phyloP scores from a whole-genome alignment of 1,140 invertebrate genomes.

The Dendrolimus punctatus region DNA sequence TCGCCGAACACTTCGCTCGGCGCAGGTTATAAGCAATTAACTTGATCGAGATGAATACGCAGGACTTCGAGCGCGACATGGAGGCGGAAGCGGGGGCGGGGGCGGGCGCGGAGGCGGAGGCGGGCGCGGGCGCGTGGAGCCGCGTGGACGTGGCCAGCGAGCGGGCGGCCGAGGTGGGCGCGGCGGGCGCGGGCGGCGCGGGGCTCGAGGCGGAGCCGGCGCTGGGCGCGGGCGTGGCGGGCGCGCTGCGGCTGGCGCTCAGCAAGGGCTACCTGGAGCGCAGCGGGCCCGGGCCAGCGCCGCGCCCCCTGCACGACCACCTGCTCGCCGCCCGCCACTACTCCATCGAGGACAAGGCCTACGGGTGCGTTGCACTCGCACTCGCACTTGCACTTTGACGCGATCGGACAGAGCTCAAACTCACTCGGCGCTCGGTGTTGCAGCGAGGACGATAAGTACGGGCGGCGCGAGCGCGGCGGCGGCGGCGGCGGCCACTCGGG shows the following conservation, averaged over 20 bases:
- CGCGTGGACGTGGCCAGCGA: conserved; percentile 49
- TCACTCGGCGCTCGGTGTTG: too few species aligned
- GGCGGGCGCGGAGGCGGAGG: conserved; percentile 15
- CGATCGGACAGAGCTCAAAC: too few species aligned
- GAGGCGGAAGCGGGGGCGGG: conserved; percentile 28
- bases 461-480: conserved; percentile 39
- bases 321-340: conserved; percentile 92
- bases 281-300: conserved; percentile 80
- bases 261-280: conserved; percentile 96
- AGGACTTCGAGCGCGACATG: conserved; percentile 36
- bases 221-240: conserved; percentile 92
- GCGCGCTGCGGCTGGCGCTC: conserved; percentile 92
- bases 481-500: conserved; percentile 79
- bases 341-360: conserved; percentile 97
- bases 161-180: conserved; percentile 36
- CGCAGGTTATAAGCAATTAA: not conserved
- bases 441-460: conserved; percentile 52
- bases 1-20: not conserved
- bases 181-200: conserved; percentile 23
- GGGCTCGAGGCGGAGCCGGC: conserved; percentile 94
- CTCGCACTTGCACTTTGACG: too few species aligned
- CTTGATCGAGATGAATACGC: not conserved
- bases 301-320: conserved; percentile 22
- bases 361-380: conserved; percentile 72
- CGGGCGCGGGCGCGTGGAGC: conserved; percentile 44